Evolutionary conservation across 2,113 vertebrate genomes (phyloP), one percentile per base, ranked within the genome.

Genomic region (Coptodon bakossiorum): DNA sequence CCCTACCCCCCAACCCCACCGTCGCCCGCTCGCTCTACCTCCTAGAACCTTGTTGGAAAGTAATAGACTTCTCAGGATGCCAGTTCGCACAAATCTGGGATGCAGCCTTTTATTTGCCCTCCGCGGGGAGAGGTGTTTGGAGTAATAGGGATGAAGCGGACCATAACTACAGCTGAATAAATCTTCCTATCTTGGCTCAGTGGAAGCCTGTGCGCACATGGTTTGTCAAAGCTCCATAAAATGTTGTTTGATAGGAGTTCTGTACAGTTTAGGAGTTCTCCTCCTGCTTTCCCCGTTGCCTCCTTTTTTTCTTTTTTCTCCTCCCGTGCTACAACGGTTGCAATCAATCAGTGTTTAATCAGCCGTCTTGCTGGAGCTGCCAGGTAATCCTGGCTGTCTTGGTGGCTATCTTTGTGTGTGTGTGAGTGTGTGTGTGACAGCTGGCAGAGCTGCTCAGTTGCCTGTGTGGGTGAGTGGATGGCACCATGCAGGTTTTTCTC

Each of bases 281-380:
- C 88, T 85, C 80, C 78, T 7, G 91, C 87, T 13, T 80, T 84
- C 84, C 89, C n/a, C 73, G 6, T 59, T 29, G 63, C 82, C 82
- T 81, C 48, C 36, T 88, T 90, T 52, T 52, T 78, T 31, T 29
- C 13, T 73, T 48, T 73, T 73, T 73, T 76, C 90, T 87, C 84
- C 81, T 81, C 93, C 79, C 22, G 24, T 79, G 34, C 90, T n/a
- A 82, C 92, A 84, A 92, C 87, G 80, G 88, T 80, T 83, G 92
- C 93, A 94, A 96, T 97, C 94, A 95, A 96, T 96, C 96, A 95
- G 90, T 80, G 89, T 92, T 92, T 95, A 95, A 96, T 95, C 93
- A 94, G 95, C 89, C 93, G 63, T 95, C 94, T 86, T 93, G 89
- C 89, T 31, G 88, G 90, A 89, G 92, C 89, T 96, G 95, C 93